These are phyloP conservation scores for Neocrepidodera transversa DNA, from an alignment of 2,888 invertebrate genomes.

Conservation along the genomic window DNA sequence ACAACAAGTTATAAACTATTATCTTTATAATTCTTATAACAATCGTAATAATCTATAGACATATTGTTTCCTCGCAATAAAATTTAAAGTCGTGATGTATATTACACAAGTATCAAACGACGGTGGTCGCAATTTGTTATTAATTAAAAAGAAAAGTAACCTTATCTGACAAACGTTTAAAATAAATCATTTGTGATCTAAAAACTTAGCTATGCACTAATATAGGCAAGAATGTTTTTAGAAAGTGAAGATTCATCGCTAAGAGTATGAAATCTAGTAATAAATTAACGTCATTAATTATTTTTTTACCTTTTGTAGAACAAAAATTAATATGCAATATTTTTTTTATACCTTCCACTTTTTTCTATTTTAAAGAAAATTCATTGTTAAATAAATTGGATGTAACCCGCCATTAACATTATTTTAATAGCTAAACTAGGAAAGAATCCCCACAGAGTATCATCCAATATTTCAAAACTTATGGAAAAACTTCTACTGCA, in stretches of 20 bases:
- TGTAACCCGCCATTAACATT: too few species aligned
- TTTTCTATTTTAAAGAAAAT: too few species aligned
- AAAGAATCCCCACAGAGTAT: too few species aligned
- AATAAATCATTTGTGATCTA: conserved; percentile 31
- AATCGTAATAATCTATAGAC: conserved; percentile 39
- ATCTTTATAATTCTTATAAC: conserved; percentile 34
- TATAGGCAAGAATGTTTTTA: not conserved
- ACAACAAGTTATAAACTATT: conserved; percentile 7
- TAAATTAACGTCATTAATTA: too few species aligned
- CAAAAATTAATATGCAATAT: too few species aligned
- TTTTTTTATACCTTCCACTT: too few species aligned
- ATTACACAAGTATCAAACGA: conserved; percentile 39
- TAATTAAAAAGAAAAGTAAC: conserved; percentile 41
- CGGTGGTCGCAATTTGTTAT: conserved; percentile 41
- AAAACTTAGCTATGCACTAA: conserved; percentile 7
- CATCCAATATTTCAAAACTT: too few species aligned
- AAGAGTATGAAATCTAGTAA: too few species aligned
- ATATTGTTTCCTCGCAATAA: conserved; percentile 39
- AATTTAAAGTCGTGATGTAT: conserved; percentile 41
- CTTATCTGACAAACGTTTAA: conserved; percentile 30
- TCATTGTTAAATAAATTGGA: too few species aligned
- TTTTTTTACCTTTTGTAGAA: too few species aligned
- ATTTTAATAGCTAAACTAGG: too few species aligned
- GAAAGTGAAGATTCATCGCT: not conserved
- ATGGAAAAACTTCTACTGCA: conserved; percentile 9